Conservation (phyloP, 1,140 invertebrate genomes). For the Calephelis virginiensis region DNA sequence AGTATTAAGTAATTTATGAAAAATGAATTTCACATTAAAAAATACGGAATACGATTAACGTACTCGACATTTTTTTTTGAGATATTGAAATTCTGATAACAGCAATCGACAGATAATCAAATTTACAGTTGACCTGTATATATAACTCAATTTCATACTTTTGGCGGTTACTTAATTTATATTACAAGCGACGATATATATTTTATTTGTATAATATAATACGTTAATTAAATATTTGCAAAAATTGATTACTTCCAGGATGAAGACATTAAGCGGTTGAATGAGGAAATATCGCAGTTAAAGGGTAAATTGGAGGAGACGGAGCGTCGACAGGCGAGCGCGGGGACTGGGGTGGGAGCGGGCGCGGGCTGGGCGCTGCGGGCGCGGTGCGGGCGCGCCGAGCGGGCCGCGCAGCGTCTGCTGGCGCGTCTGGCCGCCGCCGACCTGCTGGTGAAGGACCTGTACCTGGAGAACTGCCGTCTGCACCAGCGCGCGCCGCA, state of each 20-base stretch:
- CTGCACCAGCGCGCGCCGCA: conserved; percentile 57
- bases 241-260: background rate
- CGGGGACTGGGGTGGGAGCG: conserved; percentile 71
- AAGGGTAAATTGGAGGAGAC: conserved; percentile 21
- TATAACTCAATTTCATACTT: too few species aligned
- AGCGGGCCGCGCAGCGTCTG: conserved; percentile 74
- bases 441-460: conserved; percentile 87
- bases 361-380: conserved; percentile 80
- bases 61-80: too few species aligned
- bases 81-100: too few species aligned
- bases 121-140: too few species aligned
- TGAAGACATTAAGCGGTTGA: conserved; percentile 23
- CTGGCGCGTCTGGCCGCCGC: conserved; percentile 83
- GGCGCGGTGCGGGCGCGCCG: conserved; percentile 37
- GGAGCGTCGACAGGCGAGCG: conserved; percentile 17
- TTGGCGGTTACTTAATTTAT: too few species aligned
- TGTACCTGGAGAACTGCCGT: conserved; percentile 90
- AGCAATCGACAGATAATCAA: too few species aligned
- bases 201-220: too few species aligned
- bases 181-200: too few species aligned
- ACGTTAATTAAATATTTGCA: too few species aligned
- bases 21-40: too few species aligned
- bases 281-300: conserved; percentile 22
- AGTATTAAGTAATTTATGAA: too few species aligned
- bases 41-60: too few species aligned